Base-by-base conservation (phyloP, 2,888 invertebrate genomes). In the Caenorhabditis sp. region DNA sequence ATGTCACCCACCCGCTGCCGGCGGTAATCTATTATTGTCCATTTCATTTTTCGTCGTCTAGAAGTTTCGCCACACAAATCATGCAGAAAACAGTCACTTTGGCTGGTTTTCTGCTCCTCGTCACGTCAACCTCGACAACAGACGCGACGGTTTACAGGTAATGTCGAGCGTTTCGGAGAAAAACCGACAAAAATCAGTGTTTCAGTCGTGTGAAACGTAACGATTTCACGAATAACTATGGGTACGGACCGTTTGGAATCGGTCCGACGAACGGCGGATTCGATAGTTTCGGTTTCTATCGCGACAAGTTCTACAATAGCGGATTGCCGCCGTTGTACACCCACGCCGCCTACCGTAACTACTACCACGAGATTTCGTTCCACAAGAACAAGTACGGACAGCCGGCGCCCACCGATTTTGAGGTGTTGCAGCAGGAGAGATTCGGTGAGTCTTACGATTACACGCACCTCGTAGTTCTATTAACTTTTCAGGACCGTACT, bases 221-320 rank as follows among this genome's bases (percentile, higher is more conserved):
- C 58, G 85, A 82, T n/a, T 85, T 85, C 77, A 84, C 85, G 9
- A 86, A 86, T 59, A 84, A 84, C 62, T 86, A 84, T 48, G 85
- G 86, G 17, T 86, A 86, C 45, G 86, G 86, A 1, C 82, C 82
- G 1, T 65, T 63, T 22, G 86, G 86, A 20, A 45, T 85, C 9
- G 86, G 86, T 6, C 86, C 86, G 0, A 63, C 81, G 2, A 86
- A 85, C 52, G 82, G 77, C 2, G 86, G 86, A 9, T 80, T 84
- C 41, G 86, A 86, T 56, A 83, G 84, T 65, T 83, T 78, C 61
- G 86, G 86, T 22, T 86, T 81, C 59, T 85, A 83, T 41, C 79
- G 82, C 15, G 86, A 86, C 79, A 86, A 86, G 26, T 86, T 80
- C 77, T 86, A 86, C 68, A 86, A 86, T 70, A 46, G 73, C 5